Evolutionary conservation across 2,113 vertebrate species (phyloP).

Genomic region (Perca fluviatilis): DNA sequence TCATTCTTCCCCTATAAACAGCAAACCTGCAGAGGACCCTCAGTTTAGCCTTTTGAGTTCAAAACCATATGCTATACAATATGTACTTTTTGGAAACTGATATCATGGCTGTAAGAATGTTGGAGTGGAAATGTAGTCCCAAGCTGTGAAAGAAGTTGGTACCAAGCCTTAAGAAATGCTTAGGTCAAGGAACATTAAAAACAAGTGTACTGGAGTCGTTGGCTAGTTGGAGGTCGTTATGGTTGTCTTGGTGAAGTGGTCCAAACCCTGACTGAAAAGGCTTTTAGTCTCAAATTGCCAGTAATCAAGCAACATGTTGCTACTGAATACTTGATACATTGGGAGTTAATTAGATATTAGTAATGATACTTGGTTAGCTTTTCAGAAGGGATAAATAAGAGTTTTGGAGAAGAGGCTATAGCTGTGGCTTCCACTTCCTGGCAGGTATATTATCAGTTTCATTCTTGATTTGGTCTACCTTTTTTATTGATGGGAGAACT

Average conservation of each 20-base stretch:
- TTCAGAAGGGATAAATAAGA: not conserved
- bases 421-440: not conserved
- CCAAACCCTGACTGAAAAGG: not conserved
- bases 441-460: not conserved
- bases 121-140: not conserved
- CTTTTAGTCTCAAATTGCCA: not conserved
- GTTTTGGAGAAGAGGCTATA: not conserved
- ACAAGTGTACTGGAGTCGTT: not conserved
- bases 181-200: not conserved
- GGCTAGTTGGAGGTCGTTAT: not conserved
- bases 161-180: not conserved
- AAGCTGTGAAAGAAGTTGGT: not conserved
- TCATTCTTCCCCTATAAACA: not conserved
- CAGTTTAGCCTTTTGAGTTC: not conserved
- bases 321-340: not conserved
- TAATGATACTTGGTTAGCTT: not conserved
- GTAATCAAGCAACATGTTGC: not conserved
- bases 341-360: not conserved
- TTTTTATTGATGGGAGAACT: not conserved
- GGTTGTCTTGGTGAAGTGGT: not conserved
- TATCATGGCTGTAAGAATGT: not conserved
- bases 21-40: not conserved
- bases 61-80: not conserved
- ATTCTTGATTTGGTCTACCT: not conserved
- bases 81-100: not conserved